Conservation (phyloP, 2,888 invertebrate species). For the Macrosoma leucophasiata region DNA sequence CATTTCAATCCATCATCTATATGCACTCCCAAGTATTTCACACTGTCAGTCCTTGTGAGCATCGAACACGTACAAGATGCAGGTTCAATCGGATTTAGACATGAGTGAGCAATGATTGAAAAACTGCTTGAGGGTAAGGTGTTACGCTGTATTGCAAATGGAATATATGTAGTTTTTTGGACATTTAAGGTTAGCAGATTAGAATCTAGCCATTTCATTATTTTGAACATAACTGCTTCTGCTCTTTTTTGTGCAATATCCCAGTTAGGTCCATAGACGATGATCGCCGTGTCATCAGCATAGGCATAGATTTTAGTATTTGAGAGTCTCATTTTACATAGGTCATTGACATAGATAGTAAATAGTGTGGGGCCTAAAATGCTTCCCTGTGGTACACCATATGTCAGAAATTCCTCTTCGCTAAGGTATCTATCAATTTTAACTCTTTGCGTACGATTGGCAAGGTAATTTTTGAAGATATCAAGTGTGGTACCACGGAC, state of each 20-base stretch:
- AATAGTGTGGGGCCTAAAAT: conserved; percentile 12
- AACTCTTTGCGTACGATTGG: conserved; percentile 2
- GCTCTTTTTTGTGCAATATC: conserved; percentile 1
- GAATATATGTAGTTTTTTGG: conserved; percentile 9
- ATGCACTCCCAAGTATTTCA: conserved; percentile 6
- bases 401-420: background rate
- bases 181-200: conserved; percentile 13
- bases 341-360: conserved; percentile 4
- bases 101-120: conserved; percentile 1
- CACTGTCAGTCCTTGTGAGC: background rate
- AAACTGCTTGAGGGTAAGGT: conserved; percentile 1
- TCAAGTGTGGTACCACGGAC: conserved; percentile 7
- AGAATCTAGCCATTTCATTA: conserved; percentile 4
- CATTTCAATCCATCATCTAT: conserved; percentile 7
- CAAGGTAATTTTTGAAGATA: conserved; percentile 3
- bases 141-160: conserved; percentile 4
- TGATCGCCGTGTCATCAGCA: conserved; percentile 13
- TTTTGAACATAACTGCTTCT: conserved; percentile 2
- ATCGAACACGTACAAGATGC: background rate
- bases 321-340: conserved; percentile 4
- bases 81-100: background rate
- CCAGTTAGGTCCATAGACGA: conserved; percentile 11
- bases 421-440: conserved; percentile 1
- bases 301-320: conserved; percentile 13
- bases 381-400: conserved; percentile 15